Base-by-base conservation (phyloP, 2,888 invertebrate species). In the Hesperia comma region DNA sequence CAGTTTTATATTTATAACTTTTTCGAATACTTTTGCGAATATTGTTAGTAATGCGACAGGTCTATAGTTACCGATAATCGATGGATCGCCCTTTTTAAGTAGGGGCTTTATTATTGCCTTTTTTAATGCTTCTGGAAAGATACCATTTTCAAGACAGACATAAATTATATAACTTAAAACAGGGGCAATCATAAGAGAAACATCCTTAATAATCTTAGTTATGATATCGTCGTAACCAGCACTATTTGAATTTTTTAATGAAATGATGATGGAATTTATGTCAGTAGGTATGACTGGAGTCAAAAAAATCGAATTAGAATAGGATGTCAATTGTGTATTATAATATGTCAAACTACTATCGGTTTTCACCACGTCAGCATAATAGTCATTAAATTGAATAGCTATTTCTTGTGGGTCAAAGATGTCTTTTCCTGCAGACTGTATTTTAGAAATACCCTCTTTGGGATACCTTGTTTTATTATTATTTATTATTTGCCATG, bases 271-370 rank as follows among this genome's bases (percentile, higher is more conserved):
- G 14, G 5, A 37, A 14, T 61, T 7, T 0, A 61, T 51, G 49
- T 61, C 37, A 61, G 3, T 8, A 0, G 49, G 49, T n/a, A 8
- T 43, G 2, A 19, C 51, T 0, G 61, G 37, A 19, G 37, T 51
- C 49, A 61, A 6, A 19, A 49, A 61, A 7, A 61, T 37, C n/a
- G 61, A 15, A 61, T 61, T 61, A n/a, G n/a, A n/a, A n/a, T n/a
- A n/a, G n/a, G n/a, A n/a, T n/a, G n/a, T n/a, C n/a, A n/a, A n/a
- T n/a, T n/a, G n/a, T n/a, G n/a, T n/a, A n/a, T n/a, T n/a, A n/a
- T n/a, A n/a, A n/a, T n/a, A n/a, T n/a, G 19, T 49, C 6, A 19
- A 17, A 21, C 15, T 19, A n/a, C 41, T 49, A 33, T 37, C 32
- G 6, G 12, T 37, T 37, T 51, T 37, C 1, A 61, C 32, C 3